Base-by-base conservation (phyloP, 2,113 vertebrate species). In the Carassius carassius region DNA sequence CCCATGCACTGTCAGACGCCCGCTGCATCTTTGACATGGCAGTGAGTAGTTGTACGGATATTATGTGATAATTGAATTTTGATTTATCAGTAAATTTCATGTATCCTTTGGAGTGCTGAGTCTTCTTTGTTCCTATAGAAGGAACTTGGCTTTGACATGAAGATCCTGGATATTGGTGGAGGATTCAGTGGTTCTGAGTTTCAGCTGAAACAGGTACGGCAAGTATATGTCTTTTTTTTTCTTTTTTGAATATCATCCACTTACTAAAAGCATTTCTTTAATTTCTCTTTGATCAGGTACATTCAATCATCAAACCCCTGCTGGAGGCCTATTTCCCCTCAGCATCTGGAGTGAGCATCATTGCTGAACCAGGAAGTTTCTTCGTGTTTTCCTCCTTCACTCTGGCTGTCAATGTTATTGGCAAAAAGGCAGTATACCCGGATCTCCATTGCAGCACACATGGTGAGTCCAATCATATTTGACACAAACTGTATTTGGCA, bases 1-100 rank as follows among this genome's bases (percentile, higher is more conserved):
- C 94, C 83, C 96, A 97, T 88, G 98, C 97, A 29, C 89, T 99
- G 35, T 96, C 98, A 81, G 98, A 99, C 90, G 97, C 98, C 72
- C 96, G 98, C 83, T 99, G 97, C 93, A 96, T 98, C 83, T 99
- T 98, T 94, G 98, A 99, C 91, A 99, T 99, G 98, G 98, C 96
- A 94, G 98, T 99, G 91, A 96, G 97, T 95, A 12, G 21, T 29
- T 1, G 8, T 37, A 37, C 54, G 0, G 8, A 16, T 49, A 4
- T 74, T 25, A 51, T 54, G 0, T 1, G 25, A 17, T 14, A 19
- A 14, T n/a, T 60, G 1, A 16, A 49, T 69, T 54, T 65, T 5
- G 5, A 58, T 67, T 25, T 13, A 75, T 23, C 17, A 29, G 41
- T 25, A 51, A 11, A 75, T 75, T n/a, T 11, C 3, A 23, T 67